Evolutionary conservation across 1,140 invertebrate genomes (phyloP), one percentile per base, ranked within the genome.

Genomic region (Potamilus streckersoni): DNA sequence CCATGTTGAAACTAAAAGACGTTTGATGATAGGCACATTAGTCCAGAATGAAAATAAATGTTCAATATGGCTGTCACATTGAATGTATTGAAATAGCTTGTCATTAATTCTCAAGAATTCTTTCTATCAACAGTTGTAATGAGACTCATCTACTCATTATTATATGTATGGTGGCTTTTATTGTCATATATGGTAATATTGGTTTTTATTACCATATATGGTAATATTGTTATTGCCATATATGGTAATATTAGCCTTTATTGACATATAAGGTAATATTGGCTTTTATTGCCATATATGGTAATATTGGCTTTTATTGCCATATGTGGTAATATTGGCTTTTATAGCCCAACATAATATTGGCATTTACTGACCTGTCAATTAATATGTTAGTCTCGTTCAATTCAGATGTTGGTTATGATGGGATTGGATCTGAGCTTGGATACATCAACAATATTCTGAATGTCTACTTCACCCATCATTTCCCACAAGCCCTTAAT

Each of bases 341-440:
- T n/a, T 69, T 17, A 27, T 27, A 2, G 27, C 38, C 27, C 27
- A n/a, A n/a, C n/a, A n/a, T n/a, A n/a, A 27, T 27, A 27, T 19
- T 49, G 6, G 0, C 49, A 8, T 23, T 8, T 19, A 2, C 49
- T n/a, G 0, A 4, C 38, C 27, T 20, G 0, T 56, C 15, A 59
- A 56, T 61, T 68, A 61, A 20, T 38, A 38, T 38, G 38, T 8
- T 38, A 38, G 6, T 38, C 38, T 38, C 6, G 38, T 38, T 38
- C 3, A 38, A 60, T 78, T 70, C 71, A 88, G 87, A 88, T 84
- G 85, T 87, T 66, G 87, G 87, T 11, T 88, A 86, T 68, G 78
- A 85, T 78, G 83, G 83, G 6, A 79, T 83, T 13, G 49, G 64
- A 16, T 64, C 76, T 19, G 69, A 72, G 31, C 69, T 73, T 20